phyloP scores from a whole-genome alignment of 2,888 invertebrate genomes.

The Amiota mariae region DNA sequence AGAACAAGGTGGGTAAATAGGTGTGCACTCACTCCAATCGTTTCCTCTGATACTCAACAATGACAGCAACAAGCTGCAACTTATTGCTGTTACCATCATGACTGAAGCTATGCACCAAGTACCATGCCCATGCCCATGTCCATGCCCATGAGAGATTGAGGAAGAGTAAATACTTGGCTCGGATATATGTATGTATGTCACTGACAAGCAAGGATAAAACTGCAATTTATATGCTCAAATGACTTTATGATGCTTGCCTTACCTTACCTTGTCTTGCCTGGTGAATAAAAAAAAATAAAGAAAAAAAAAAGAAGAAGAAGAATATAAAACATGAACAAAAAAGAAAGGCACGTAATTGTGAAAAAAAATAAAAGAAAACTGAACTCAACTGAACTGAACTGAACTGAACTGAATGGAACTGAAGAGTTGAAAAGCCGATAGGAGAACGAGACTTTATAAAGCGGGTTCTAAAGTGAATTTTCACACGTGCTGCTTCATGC shows the following conservation, averaged over 20 bases:
- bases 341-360: background rate
- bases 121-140: background rate
- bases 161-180: background rate
- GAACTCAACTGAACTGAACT: too few relatives aligned
- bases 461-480: constrained; percentile 26
- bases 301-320: too few relatives aligned
- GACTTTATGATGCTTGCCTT: constrained; percentile 54
- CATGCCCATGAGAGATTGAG: too few relatives aligned
- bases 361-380: constrained; percentile 2
- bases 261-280: background rate
- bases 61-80: constrained; percentile 1
- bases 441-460: background rate
- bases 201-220: constrained; percentile 56
- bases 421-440: too few relatives aligned
- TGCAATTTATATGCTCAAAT: constrained; percentile 66
- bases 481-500: constrained; percentile 29
- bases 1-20: too few relatives aligned
- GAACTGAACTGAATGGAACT: too few relatives aligned
- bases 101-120: background rate
- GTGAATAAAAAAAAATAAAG: background rate
- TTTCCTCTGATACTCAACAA: background rate
- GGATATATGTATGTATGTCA: constrained; percentile 45
- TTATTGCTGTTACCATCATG: constrained; percentile 1
- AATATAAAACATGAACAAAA: constrained; percentile 10
- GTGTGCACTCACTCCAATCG: too few relatives aligned